phyloP scores from a whole-genome alignment of 2,797 vertebrate genomes.

The Manis crassicaudata region DNA sequence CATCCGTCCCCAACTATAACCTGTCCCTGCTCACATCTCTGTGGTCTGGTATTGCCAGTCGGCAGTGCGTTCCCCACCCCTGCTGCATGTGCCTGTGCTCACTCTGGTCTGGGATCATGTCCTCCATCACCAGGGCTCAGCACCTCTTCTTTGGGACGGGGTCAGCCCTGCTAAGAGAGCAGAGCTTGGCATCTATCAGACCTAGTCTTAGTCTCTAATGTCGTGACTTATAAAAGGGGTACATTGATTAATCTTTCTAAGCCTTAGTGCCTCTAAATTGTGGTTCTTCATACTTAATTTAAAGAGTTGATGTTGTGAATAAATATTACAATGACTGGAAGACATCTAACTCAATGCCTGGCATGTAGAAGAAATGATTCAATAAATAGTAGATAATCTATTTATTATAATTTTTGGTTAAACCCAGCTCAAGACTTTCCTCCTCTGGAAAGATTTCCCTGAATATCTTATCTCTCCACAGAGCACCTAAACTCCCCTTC shows the following conservation, averaged over 20 bases:
- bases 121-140: background rate
- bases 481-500: too few species aligned
- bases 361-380: background rate
- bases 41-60: too few species aligned
- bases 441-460: background rate
- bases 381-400: background rate
- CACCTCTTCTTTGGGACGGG: accelerated
- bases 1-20: too few species aligned
- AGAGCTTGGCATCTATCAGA: background rate
- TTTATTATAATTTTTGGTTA: background rate
- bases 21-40: background rate
- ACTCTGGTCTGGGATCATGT: background rate
- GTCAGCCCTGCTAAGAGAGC: background rate
- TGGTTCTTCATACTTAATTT: background rate
- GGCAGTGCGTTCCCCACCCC: accelerated
- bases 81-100: accelerated
- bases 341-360: background rate
- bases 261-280: background rate
- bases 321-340: background rate
- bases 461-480: background rate
- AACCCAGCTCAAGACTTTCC: background rate
- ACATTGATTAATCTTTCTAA: too few species aligned
- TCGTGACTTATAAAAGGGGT: background rate
- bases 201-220: background rate
- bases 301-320: background rate